Evolutionary conservation across 2,888 invertebrate species (phyloP), one percentile per base, ranked within the genome.

Genomic region (Ernsta delagoae): DNA sequence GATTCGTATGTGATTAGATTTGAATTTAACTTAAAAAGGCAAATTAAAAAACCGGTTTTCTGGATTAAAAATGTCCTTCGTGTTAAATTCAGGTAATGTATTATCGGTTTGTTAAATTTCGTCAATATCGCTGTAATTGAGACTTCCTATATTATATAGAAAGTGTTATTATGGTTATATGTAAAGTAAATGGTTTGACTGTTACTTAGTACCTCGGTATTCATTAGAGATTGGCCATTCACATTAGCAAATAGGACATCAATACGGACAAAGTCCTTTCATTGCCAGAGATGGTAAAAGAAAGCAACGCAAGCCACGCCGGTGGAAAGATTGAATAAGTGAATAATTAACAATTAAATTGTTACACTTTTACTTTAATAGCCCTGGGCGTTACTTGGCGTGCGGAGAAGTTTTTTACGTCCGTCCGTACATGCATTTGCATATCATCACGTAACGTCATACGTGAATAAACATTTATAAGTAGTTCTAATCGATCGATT

Each of bases 331-430:
- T 53, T 67, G 70, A 70, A 64, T 31, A 69, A 56, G 24, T 54
- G 41, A 68, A 43, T 63, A 63, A 61, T 45, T 57, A 9, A 45
- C 50, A 85, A 88, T 89, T 89, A 88, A 79, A 83, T 76, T 79
- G 86, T 87, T 86, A 85, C 86, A 89, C 88, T 88, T 86, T 90
- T 89, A 88, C 84, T 80, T 73, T 73, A 75, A 71, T 72, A 53
- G 65, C 43, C 31, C 61, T 73, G 61, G 75, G 75, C 73, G 75
- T 72, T 72, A 65, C 71, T 75, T 75, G 76, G 77, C 77, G 70
- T 76, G 73, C 45, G 7, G 69, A 72, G 36, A 12, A 43, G 43
- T 43, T 82, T 81, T 43, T 73, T 65, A 61, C 72, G 11, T 59
- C 67, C 60, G 54, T 59, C 77, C 74, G 16, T 50, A 54, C 53